These are phyloP conservation scores for Cuniculus paca DNA, from an alignment of 2,797 vertebrate species.

Conservation along the genomic window DNA sequence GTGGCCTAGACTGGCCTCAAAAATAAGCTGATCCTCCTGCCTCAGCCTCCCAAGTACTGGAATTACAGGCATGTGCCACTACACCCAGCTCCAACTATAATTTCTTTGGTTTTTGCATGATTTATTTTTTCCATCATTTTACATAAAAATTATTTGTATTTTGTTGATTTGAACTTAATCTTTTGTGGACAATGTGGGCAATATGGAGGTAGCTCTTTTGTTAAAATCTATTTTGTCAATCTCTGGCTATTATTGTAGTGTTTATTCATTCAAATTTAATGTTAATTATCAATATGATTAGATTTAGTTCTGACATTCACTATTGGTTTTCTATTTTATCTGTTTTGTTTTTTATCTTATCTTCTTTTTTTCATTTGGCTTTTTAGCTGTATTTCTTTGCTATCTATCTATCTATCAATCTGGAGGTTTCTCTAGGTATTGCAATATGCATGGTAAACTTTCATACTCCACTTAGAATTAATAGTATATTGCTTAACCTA, in stretches of 20 bases:
- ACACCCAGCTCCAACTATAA: background rate
- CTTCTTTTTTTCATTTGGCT: background rate
- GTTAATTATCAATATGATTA: background rate
- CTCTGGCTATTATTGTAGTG: conserved; percentile 3
- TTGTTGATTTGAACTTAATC: background rate
- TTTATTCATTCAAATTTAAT: conserved; percentile 9
- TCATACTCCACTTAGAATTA: conserved; percentile 9
- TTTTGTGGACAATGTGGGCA: background rate
- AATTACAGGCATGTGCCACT: no score
- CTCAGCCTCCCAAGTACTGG: no score
- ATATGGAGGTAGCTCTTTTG: background rate
- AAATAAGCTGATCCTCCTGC: background rate
- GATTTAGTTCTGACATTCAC: background rate
- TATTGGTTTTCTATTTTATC: conserved; percentile 32
- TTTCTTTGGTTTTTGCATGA: background rate
- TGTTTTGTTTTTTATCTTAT: conserved; percentile 11
- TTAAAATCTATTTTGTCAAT: background rate
- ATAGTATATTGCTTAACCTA: background rate
- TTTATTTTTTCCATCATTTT: conserved; percentile 28
- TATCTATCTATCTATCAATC: background rate
- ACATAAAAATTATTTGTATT: background rate
- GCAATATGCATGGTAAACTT: background rate
- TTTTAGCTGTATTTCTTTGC: conserved; percentile 22
- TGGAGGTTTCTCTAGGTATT: background rate
- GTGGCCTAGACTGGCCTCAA: background rate